Evolutionary conservation across 2,797 vertebrate species (phyloP), one percentile per base, ranked within the genome.

Genomic region (Lemur catta): DNA sequence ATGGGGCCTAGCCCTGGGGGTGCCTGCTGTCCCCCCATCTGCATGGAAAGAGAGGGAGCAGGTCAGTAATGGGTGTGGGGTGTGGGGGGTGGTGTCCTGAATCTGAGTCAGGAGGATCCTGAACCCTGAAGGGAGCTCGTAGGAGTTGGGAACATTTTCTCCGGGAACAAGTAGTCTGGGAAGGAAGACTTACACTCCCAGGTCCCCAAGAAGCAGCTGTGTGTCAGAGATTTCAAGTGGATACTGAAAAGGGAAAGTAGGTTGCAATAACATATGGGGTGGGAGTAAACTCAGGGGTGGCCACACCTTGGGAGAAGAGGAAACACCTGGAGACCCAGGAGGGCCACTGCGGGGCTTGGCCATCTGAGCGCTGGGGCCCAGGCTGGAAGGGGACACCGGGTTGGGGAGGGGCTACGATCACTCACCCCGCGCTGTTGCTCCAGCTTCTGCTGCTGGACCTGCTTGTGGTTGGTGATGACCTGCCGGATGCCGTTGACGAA

Each of bases 391-490:
- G 52, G 52, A 15, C 7, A 0, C 1, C 0, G 7, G 18, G 7
- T 24, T 1, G 6, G 24, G 26, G 15, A 0, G 13, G 33, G 1
- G 18, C 4, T 0, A 4, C 1, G 7, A 35, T 71, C 35, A 2
- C 97, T 96, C 84, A 97, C 97, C 96, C 97, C 97, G 0, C 97
- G 98, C 84, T 99, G 97, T 97, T 98, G 98, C 93, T 98, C 98
- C 85, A 98, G 95, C 96, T 99, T 99, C 96, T 99, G 99, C 98
- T 99, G 99, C 98, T 99, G 99, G 82, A 99, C 99, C 98, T 99
- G 99, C 98, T 99, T 99, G 98, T 99, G 99, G 98, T 99, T 99
- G 98, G 99, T 99, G 98, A 99, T 99, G 98, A 99, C 99, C 98
- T 99, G 99, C 7, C 99, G 99, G 98, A 99, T 99, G 95, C 99